These are phyloP conservation scores for Ochlodes sylvanus DNA, from an alignment of 2,888 invertebrate genomes.

Conservation along the genomic window DNA sequence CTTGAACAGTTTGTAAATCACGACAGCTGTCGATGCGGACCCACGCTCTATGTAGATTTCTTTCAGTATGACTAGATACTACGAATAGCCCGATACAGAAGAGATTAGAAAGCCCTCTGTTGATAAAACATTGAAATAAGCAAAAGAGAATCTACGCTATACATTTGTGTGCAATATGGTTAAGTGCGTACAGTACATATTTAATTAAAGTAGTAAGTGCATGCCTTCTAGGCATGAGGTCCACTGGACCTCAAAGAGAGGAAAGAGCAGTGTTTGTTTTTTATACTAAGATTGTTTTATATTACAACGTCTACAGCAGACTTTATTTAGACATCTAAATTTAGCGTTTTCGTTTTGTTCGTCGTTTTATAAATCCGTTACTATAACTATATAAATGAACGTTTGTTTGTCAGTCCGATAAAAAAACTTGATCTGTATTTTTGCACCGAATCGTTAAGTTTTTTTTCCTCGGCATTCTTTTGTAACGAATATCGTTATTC, in stretches of 20 bases:
- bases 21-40: no score
- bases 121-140: no score
- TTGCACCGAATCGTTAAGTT: constrained; percentile 30
- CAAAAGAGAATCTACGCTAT: no score
- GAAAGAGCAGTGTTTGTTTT: neutral
- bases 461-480: constrained; percentile 33
- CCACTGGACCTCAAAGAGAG: neutral
- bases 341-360: neutral
- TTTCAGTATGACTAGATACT: no score
- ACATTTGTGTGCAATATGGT: no score
- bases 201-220: no score
- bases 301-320: neutral
- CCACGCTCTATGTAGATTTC: no score
- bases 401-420: constrained; percentile 19
- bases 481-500: constrained; percentile 37
- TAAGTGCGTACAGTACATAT: no score
- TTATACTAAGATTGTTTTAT: neutral
- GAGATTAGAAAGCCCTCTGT: no score
- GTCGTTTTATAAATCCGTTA: constrained; percentile 10
- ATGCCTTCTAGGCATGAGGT: neutral
- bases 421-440: constrained; percentile 32
- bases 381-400: constrained; percentile 2
- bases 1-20: no score
- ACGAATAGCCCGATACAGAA: no score
- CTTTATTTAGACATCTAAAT: constrained; percentile 8